Conservation (phyloP, 2,888 invertebrate species). For the Drosophila rubida region DNA sequence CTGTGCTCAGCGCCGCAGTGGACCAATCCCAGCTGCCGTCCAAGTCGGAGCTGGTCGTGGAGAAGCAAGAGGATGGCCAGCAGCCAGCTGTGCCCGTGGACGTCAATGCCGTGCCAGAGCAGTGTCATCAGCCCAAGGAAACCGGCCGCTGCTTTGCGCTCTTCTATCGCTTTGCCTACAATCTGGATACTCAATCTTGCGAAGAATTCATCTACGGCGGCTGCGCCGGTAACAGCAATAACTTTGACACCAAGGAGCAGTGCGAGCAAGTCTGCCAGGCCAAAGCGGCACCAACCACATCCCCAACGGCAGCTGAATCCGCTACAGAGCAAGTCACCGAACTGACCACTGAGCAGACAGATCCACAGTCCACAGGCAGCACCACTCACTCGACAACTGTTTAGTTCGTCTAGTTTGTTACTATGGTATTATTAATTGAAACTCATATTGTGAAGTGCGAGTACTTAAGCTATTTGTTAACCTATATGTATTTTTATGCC, state of each 20-base stretch:
- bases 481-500: not conserved
- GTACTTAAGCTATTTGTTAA: not conserved
- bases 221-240: constrained; percentile 92
- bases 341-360: constrained; percentile 39
- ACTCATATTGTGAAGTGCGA: constrained; percentile 10
- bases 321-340: constrained; percentile 30
- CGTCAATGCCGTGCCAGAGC: constrained; percentile 54
- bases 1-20: constrained; percentile 34
- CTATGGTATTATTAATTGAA: constrained; percentile 5
- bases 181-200: constrained; percentile 86
- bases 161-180: constrained; percentile 80
- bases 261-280: constrained; percentile 87
- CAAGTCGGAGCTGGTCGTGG: constrained; percentile 58
- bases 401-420: constrained; percentile 30
- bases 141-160: constrained; percentile 90
- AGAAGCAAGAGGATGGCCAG: constrained; percentile 36
- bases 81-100: constrained; percentile 8
- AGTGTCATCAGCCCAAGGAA: constrained; percentile 88
- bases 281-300: constrained; percentile 18
- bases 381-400: not conserved
- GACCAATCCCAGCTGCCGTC: constrained; percentile 27
- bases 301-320: not conserved
- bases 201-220: constrained; percentile 91
- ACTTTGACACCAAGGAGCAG: constrained; percentile 88
- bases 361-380: constrained; percentile 6